Conservation (phyloP, 2,797 vertebrate genomes). For the Lophius americanus region DNA sequence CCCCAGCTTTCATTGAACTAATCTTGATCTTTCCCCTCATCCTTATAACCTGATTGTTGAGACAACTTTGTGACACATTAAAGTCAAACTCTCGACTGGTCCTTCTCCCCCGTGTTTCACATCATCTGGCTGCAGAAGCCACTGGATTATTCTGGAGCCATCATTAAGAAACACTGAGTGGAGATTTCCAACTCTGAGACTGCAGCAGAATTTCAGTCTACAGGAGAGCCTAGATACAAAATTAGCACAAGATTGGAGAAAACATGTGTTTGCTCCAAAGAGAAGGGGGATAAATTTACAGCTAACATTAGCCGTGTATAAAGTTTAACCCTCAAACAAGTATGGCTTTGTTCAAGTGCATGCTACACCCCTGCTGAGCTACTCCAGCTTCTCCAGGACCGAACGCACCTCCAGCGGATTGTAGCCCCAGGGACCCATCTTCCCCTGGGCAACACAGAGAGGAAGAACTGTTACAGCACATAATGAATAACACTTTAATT, state of each 20-base stretch:
- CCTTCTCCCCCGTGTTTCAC: conserved; percentile 31
- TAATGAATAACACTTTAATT: neutral
- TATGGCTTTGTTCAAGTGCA: too few species aligned
- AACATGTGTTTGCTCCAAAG: conserved; percentile 1
- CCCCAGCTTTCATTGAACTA: neutral
- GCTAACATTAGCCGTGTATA: neutral
- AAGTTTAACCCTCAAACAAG: neutral
- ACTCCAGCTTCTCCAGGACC: conserved; percentile 83
- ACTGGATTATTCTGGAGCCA: conserved; percentile 70
- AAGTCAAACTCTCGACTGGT: conserved; percentile 22
- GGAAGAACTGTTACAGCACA: neutral
- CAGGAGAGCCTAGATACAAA: neutral
- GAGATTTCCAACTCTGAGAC: conserved; percentile 16
- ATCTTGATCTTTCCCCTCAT: neutral
- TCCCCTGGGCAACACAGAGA: conserved; percentile 78
- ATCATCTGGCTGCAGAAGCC: conserved; percentile 71
- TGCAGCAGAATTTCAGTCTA: neutral
- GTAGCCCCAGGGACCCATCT: conserved; percentile 88
- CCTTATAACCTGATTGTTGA: conserved; percentile 1
- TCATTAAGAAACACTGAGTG: conserved; percentile 69
- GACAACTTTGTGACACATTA: neutral
- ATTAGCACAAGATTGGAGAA: neutral
- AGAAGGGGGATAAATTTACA: neutral
- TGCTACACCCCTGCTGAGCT: too few species aligned
- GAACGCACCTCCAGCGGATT: conserved; percentile 84